Base-by-base conservation (phyloP, 1,140 invertebrate species). In the Cardiocondyla obscurior region DNA sequence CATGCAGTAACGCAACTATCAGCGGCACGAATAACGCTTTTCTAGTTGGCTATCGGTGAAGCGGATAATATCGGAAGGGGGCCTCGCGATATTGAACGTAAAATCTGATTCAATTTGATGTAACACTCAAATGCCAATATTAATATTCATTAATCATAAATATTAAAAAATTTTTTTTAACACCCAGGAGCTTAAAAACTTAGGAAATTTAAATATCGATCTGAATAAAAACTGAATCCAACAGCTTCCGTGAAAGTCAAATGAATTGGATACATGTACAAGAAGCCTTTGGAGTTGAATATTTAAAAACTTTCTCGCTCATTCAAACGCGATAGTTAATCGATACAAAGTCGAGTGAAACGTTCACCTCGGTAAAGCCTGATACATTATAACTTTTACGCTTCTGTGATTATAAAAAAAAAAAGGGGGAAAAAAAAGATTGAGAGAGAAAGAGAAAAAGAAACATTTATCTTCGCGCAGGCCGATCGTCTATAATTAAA, bases 401-500 rank as follows among this genome's bases (percentile, higher is more conserved):
- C 19, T 36, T n/a, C n/a, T 74, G 16, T 16, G 81, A 53, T 72
- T 39, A 53, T 55, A 51, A n/a, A n/a, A n/a, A n/a, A n/a, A n/a
- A n/a, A n/a, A n/a, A n/a, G n/a, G n/a, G n/a, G n/a, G n/a, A n/a
- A n/a, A n/a, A n/a, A n/a, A n/a, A n/a, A n/a, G n/a, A n/a, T n/a
- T n/a, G n/a, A n/a, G n/a, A n/a, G n/a, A n/a, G n/a, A n/a, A n/a
- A n/a, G n/a, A n/a, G n/a, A n/a, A n/a, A n/a, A n/a, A 57, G 67
- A 64, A 12, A 51, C n/a, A 53, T 49, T 62, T 44, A 42, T 84
- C 33, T 60, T 4, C 44, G 49, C 49, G 44, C 60, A 28, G 30
- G 28, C 16, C 65, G 70, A 58, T 74, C 12, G 44, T 55, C 33
- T 77, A 77, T 77, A 55, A 84, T 85, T 79, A 67, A 67, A 53